phyloP scores from a whole-genome alignment of 1,140 invertebrate genomes.

The Popillia japonica region DNA sequence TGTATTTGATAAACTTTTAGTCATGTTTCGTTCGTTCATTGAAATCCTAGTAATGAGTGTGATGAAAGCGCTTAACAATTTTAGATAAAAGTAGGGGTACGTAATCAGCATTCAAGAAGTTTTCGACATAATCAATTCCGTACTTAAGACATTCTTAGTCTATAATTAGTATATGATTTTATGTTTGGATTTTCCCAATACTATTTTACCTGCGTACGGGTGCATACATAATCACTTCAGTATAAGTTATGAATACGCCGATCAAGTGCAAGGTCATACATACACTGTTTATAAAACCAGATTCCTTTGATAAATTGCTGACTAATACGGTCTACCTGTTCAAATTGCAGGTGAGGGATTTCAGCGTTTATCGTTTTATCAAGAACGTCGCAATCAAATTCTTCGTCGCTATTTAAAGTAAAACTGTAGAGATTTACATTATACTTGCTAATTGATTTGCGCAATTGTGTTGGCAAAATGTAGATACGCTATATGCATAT shows the following conservation, averaged over 20 bases:
- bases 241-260: neutral
- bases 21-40: neutral
- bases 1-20: neutral
- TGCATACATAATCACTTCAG: neutral
- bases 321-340: neutral
- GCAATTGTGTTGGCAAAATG: too few species aligned
- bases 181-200: neutral
- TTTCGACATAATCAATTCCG: too few species aligned
- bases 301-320: neutral
- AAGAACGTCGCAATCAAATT: neutral
- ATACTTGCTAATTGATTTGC: too few species aligned
- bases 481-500: too few species aligned
- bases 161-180: too few species aligned
- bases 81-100: conserved; percentile 6
- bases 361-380: neutral
- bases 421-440: too few species aligned
- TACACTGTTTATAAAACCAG: neutral
- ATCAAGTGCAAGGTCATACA: neutral
- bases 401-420: too few species aligned
- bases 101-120: too few species aligned
- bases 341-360: neutral
- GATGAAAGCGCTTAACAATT: neutral
- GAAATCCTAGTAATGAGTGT: neutral
- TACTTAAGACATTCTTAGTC: too few species aligned
- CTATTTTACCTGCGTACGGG: neutral